Evolutionary conservation across 92 coral and sea anemone species (phyloP).

Genomic region (Bergia puertoricense): DNA sequence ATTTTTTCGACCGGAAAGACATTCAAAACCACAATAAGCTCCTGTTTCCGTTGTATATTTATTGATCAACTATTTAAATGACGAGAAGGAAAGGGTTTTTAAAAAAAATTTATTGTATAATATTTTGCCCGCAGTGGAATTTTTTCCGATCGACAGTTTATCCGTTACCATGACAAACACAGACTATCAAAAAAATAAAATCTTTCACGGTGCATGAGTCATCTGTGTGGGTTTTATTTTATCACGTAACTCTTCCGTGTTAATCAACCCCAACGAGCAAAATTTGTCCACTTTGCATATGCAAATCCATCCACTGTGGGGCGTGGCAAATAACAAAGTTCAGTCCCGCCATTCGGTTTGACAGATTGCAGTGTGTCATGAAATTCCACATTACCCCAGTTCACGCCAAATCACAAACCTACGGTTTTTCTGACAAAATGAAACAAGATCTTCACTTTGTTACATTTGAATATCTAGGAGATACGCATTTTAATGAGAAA

Average conservation of each 20-base stretch:
- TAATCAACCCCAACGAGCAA: conserved; percentile 30
- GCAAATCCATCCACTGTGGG: conserved; percentile 21
- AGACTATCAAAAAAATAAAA: conserved; percentile 11
- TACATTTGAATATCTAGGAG: not conserved
- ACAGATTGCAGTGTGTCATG: conserved; percentile 28
- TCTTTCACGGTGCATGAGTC: conserved; percentile 31
- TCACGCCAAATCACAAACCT: not conserved
- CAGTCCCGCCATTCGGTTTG: conserved; percentile 41
- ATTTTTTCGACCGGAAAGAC: conserved; percentile 38
- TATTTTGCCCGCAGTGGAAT: conserved; percentile 30
- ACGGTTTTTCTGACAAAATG: not conserved
- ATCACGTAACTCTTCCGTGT: conserved; percentile 47
- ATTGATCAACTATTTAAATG: conserved; percentile 12
- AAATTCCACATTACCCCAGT: conserved; percentile 20
- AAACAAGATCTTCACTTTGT: not conserved
- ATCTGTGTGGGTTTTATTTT: conserved; percentile 55
- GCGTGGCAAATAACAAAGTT: conserved; percentile 41
- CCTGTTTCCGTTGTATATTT: conserved; percentile 11
- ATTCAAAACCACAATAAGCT: conserved; percentile 17
- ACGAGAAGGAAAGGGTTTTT: not conserved
- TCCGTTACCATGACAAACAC: conserved; percentile 35
- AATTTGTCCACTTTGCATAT: conserved; percentile 27
- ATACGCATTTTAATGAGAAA: not conserved
- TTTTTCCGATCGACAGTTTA: conserved; percentile 19
- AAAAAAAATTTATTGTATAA: not conserved